Conservation (phyloP, 2,888 invertebrate genomes). For the Alentia gelatinosa region DNA sequence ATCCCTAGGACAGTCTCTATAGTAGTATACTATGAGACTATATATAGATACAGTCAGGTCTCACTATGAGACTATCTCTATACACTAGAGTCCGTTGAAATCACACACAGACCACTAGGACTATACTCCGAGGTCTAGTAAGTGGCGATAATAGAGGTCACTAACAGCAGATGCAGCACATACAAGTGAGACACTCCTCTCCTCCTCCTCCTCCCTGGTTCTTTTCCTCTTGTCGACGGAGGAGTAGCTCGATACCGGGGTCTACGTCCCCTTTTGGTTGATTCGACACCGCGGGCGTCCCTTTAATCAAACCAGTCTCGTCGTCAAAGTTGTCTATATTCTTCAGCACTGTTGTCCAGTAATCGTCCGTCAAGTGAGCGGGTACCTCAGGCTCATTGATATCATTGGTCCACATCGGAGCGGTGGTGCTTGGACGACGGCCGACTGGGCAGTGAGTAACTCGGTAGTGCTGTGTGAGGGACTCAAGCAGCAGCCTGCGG, state of each 20-base stretch:
- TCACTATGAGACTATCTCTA: too few species aligned
- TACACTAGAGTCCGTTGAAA: too few species aligned
- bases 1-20: too few species aligned
- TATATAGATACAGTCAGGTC: too few species aligned
- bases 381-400: conserved; percentile 26
- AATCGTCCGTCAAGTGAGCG: background rate
- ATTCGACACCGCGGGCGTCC: background rate
- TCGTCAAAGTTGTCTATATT: conserved; percentile 40
- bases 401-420: conserved; percentile 31
- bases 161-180: conserved; percentile 46
- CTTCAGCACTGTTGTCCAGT: conserved; percentile 28
- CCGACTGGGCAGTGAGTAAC: too few species aligned
- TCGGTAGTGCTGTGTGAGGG: background rate
- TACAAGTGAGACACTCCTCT: conserved; percentile 32
- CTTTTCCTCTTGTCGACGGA: background rate
- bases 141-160: background rate
- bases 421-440: too few species aligned
- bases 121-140: background rate
- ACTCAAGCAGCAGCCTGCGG: background rate
- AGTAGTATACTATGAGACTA: too few species aligned
- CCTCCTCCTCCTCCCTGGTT: background rate
- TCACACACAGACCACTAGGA: background rate
- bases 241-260: conserved; percentile 19
- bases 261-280: background rate
- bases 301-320: conserved; percentile 24